phyloP scores from a whole-genome alignment of 2,113 vertebrate genomes.

The Cynopterus brachyotis region DNA sequence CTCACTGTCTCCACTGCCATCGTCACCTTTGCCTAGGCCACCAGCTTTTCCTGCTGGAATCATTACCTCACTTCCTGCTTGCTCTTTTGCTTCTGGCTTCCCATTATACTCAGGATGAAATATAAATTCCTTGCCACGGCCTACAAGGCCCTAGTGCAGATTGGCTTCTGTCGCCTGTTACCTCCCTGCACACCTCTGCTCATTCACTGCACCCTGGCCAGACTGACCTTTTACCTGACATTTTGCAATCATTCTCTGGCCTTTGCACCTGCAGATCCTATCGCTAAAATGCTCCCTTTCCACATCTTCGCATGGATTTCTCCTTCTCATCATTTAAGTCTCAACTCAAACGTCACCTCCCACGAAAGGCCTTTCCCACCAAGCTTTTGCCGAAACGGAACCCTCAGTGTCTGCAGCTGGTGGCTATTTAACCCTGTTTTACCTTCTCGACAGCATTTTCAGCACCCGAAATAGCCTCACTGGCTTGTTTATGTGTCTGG shows the following conservation, averaged over 20 bases:
- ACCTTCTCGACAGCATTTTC: background rate
- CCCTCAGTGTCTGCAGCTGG: background rate
- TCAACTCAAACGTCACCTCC: background rate
- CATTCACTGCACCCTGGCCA: background rate
- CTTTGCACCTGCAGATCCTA: background rate
- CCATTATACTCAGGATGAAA: background rate
- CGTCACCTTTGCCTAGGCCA: too few species aligned
- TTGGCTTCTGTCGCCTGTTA: background rate
- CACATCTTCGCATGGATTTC: background rate
- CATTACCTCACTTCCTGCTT: background rate
- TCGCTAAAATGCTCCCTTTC: background rate
- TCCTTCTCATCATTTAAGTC: background rate
- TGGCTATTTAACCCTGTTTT: background rate
- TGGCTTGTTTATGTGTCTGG: background rate
- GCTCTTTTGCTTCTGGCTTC: background rate
- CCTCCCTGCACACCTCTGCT: background rate
- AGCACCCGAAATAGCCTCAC: background rate
- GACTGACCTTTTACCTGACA: background rate
- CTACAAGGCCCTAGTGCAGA: background rate
- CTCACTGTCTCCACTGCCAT: background rate
- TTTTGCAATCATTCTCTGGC: background rate
- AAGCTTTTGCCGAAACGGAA: background rate
- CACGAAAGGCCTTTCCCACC: background rate
- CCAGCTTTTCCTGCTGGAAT: background rate
- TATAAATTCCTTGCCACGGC: background rate